Conservation (phyloP, 2,888 invertebrate species). For the Tetrapedia diversipes region DNA sequence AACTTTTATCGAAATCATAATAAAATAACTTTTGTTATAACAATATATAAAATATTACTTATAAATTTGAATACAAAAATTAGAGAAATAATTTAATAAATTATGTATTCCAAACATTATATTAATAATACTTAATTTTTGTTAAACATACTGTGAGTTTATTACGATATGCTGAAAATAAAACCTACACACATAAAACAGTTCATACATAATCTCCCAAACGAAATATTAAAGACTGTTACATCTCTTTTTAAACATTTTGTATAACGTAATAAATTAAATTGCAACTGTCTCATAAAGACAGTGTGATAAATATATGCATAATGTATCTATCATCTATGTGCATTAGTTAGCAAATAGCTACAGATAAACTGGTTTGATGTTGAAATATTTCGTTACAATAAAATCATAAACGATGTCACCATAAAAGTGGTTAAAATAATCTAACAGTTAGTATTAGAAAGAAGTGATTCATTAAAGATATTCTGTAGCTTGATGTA, state of each 20-base stretch:
- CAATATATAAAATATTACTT: neutral
- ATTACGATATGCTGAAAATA: neutral
- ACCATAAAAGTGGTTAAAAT: constrained; percentile 9
- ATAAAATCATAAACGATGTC: constrained; percentile 8
- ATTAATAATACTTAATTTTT: neutral
- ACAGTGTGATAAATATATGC: neutral
- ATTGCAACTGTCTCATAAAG: neutral
- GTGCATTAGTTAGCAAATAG: neutral
- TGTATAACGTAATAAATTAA: constrained; percentile 4
- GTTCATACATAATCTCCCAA: constrained; percentile 1
- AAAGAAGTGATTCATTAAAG: constrained; percentile 55
- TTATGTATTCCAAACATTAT: neutral
- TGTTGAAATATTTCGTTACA: neutral
- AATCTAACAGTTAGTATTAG: constrained; percentile 7
- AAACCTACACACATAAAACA: neutral
- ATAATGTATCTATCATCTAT: neutral
- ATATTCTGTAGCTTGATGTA: constrained; percentile 34
- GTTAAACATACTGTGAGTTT: neutral
- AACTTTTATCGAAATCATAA: neutral
- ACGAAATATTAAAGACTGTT: neutral
- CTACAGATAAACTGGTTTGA: constrained; percentile 6
- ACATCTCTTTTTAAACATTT: neutral
- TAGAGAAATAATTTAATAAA: neutral
- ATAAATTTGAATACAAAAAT: neutral
- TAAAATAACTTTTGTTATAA: neutral